Evolutionary conservation across 2,888 invertebrate genomes (phyloP), one percentile per base, ranked within the genome.

Genomic region (Peribatodes rhomboidaria): DNA sequence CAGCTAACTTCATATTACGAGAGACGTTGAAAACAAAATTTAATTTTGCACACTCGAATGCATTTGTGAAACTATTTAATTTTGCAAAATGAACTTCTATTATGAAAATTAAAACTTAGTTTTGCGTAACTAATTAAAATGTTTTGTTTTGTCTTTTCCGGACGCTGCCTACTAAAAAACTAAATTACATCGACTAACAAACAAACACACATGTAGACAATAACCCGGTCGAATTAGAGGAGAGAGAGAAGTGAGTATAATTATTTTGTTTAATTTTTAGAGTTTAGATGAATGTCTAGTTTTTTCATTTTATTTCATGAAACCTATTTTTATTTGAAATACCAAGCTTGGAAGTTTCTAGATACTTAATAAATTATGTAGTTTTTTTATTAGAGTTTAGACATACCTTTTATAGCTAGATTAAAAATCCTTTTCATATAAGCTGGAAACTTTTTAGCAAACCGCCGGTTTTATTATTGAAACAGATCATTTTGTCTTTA

Each of bases 211-310:
- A n/a, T n/a, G 31, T 55, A 96, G 96, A 96, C 94, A 96, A 96
- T 95, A 96, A 95, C 90, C 95, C 96, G 74, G 95, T 96, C 91
- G 96, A 96, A 87, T 94, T 97, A 95, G 96, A 97, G 90, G 97
- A 97, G 91, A 94, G 97, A 85, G 97, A 97, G 93, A 97, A 97
- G 97, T 97, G 95, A 97, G 97, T 68, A 69, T 54, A n/a, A n/a
- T n/a, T n/a, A 47, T 61, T 58, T 57, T 41, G 27, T 63, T 58
- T 56, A n/a, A 54, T 65, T 61, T 55, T 37, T 52, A 61, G 33
- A 52, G 42, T 55, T 50, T 70, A 67, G 68, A 52, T 66, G 55
- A 67, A 67, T 55, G 57, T 58, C 31, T 69, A 68, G 66, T 58
- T 35, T 9, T 60, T 67, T 41, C 6, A 57, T 52, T 69, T 62